These are phyloP conservation scores for Heliconius eleuchia DNA, from an alignment of 1,140 invertebrate genomes.

Conservation along the genomic window DNA sequence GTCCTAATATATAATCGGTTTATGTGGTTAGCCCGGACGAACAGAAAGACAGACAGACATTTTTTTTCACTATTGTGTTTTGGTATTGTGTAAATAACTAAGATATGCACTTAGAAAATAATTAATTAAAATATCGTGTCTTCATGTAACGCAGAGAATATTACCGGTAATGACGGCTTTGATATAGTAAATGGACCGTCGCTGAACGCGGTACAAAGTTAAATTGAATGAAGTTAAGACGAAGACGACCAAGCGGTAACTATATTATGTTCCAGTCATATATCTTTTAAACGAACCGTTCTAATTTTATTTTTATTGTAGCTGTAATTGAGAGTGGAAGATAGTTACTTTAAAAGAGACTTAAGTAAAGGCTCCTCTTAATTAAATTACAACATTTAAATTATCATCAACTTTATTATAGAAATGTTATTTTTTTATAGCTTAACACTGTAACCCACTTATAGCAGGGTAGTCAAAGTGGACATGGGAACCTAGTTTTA, in stretches of 20 bases:
- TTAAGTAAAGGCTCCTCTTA: not conserved
- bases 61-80: no score
- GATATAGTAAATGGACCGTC: conserved; percentile 30
- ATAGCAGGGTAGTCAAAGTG: no score
- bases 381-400: not conserved
- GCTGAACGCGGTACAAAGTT: conserved; percentile 24
- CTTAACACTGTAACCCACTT: no score
- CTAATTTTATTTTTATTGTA: not conserved
- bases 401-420: not conserved
- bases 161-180: conserved; percentile 22
- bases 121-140: not conserved
- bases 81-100: no score
- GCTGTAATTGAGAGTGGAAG: not conserved
- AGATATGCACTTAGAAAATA: not conserved
- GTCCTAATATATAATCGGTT: no score
- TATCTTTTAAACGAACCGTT: not conserved
- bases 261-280: conserved; percentile 10
- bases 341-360: not conserved
- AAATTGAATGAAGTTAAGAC: conserved; percentile 36
- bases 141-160: not conserved
- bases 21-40: no score
- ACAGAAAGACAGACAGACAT: no score
- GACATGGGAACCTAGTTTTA: no score
- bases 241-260: conserved; percentile 26
- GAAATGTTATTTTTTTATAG: no score